A percentile compares a stretch with the other conserved stretches of the same genome.
These are phyloP conservation scores for Mobula hypostoma DNA, from an alignment of 2,113 vertebrate species.

Conservation along the genomic window DNA sequence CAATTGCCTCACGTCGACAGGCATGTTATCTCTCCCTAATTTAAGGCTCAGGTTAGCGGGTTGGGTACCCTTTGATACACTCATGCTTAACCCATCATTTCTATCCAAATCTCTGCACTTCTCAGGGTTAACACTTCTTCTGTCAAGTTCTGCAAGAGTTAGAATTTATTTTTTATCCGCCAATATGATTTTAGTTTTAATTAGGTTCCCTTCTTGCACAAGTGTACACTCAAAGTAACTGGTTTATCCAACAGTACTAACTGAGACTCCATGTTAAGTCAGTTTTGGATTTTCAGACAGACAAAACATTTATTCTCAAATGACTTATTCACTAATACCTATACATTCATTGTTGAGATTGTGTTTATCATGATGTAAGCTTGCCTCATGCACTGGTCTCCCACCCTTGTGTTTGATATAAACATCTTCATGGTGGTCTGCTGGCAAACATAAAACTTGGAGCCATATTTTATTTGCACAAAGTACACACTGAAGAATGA, in stretches of 20 bases:
- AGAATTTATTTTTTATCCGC: background rate
- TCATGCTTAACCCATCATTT: background rate
- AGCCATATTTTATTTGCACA: slow-evolving; percentile 3
- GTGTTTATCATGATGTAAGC: background rate
- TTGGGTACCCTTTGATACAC: background rate
- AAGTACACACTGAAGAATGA: slow-evolving; percentile 22
- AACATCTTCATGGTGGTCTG: slow-evolving; percentile 30
- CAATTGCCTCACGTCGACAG: background rate
- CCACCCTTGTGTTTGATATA: background rate
- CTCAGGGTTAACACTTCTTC: too few species aligned
- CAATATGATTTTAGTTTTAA: background rate
- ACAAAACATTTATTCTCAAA: background rate
- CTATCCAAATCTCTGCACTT: background rate
- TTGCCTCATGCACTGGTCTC: background rate
- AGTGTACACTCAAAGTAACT: background rate
- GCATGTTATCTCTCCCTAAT: background rate
- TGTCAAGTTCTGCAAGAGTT: background rate
- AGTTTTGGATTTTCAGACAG: background rate
- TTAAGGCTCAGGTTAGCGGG: too few species aligned
- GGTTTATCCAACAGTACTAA: background rate
- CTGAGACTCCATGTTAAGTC: background rate
- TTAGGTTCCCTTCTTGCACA: background rate
- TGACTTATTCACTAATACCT: slow-evolving; percentile 21
- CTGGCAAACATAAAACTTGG: slow-evolving; percentile 23
- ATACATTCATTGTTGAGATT: slow-evolving; percentile 1